A percentile compares a stretch with the other conserved stretches of the same genome.
These are phyloP conservation scores for Osmoderma eremita DNA, from an alignment of 2,888 invertebrate species.

Conservation along the genomic window DNA sequence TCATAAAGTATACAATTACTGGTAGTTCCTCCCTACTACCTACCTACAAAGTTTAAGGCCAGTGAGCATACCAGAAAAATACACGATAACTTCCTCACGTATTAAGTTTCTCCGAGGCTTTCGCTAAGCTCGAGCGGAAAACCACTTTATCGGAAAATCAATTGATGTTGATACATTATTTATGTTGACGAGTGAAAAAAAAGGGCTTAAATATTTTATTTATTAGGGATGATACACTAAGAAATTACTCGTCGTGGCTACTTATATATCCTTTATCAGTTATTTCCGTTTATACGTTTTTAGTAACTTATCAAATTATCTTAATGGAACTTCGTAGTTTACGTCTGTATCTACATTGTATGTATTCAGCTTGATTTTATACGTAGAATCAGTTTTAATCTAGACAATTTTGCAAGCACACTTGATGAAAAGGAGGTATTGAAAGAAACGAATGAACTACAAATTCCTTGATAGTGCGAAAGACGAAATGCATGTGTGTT, in stretches of 20 bases:
- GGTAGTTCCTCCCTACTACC: conserved; percentile 32
- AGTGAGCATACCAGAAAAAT: conserved; percentile 39
- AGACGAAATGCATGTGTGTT: too few relatives aligned
- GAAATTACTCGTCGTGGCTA: neutral
- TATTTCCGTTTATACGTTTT: too few relatives aligned
- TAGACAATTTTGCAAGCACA: too few relatives aligned
- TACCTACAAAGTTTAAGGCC: conserved; percentile 38
- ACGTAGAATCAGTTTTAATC: too few relatives aligned
- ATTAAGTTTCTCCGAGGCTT: conserved; percentile 37
- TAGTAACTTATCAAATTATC: too few relatives aligned
- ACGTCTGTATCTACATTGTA: too few relatives aligned
- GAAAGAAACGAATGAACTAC: too few relatives aligned
- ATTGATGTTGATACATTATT: conserved; percentile 32
- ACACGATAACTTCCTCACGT: conserved; percentile 37
- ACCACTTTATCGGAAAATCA: conserved; percentile 35
- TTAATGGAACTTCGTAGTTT: too few relatives aligned
- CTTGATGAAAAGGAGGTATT: too few relatives aligned
- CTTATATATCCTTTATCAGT: too few relatives aligned
- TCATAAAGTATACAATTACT: conserved; percentile 43
- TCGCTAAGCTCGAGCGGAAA: conserved; percentile 13
- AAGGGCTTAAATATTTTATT: conserved; percentile 25
- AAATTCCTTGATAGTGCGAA: too few relatives aligned
- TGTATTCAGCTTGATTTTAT: too few relatives aligned
- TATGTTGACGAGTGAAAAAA: conserved; percentile 27
- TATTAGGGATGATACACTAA: conserved; percentile 25